These are phyloP conservation scores for Thalpophila matura DNA, from an alignment of 2,888 invertebrate species.

Conservation along the genomic window DNA sequence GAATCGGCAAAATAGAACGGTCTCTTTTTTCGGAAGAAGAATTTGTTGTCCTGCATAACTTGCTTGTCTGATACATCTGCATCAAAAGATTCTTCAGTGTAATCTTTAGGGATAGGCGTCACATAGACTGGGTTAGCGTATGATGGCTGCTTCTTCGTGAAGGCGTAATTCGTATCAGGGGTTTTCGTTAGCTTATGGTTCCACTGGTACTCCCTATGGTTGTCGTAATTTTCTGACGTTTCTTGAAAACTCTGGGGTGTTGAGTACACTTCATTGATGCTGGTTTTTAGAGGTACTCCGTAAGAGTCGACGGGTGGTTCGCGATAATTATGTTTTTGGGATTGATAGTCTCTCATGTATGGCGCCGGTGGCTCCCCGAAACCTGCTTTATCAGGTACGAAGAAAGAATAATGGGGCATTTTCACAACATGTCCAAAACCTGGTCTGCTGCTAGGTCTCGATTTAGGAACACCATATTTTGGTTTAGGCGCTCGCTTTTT, in stretches of 20 bases:
- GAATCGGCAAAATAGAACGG: conserved; percentile 62
- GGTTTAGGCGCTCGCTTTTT: conserved; percentile 48
- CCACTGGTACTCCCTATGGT: conserved; percentile 64
- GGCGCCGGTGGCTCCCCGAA: conserved; percentile 81
- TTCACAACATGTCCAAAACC: conserved; percentile 69
- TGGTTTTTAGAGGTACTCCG: conserved; percentile 71
- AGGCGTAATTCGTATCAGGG: conserved; percentile 58
- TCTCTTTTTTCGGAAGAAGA: conserved; percentile 62
- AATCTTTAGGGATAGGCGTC: conserved; percentile 32
- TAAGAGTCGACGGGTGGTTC: conserved; percentile 81
- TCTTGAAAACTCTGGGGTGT: conserved; percentile 61
- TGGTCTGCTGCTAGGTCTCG: conserved; percentile 63
- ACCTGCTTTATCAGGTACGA: conserved; percentile 68
- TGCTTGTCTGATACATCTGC: not conserved
- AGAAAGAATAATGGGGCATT: conserved; percentile 54
- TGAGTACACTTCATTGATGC: conserved; percentile 62
- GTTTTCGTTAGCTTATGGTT: conserved; percentile 62
- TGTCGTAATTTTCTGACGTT: conserved; percentile 42
- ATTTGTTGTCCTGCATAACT: conserved; percentile 48
- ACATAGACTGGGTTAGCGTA: conserved; percentile 14
- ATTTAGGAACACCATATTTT: conserved; percentile 71
- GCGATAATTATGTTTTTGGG: conserved; percentile 65
- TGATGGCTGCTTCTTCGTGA: conserved; percentile 33
- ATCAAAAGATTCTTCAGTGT: not conserved
- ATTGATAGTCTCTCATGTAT: conserved; percentile 59